Conservation (phyloP, 2,888 invertebrate genomes). For the Punctoribates punctum region DNA sequence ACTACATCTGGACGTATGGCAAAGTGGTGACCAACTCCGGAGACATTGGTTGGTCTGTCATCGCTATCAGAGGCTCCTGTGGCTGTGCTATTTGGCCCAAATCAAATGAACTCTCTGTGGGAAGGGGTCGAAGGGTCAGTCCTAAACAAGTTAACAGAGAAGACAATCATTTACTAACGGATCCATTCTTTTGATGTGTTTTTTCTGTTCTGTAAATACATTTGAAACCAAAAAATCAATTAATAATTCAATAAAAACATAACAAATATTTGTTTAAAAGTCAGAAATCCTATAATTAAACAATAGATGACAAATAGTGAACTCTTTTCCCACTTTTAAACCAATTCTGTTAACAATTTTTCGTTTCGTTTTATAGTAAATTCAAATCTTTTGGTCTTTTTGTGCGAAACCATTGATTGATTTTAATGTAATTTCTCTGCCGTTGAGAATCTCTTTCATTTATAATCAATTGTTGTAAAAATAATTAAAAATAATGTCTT, state of each 20-base stretch:
- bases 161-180: conserved; percentile 9
- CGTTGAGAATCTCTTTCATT: too few relatives aligned
- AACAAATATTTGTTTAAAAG: neutral
- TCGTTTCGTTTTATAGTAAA: too few relatives aligned
- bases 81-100: conserved; percentile 44
- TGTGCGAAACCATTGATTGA: too few relatives aligned
- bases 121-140: conserved; percentile 19
- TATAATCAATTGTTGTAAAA: too few relatives aligned
- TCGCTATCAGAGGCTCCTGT: conserved; percentile 45
- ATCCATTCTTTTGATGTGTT: conserved; percentile 31
- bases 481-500: too few relatives aligned
- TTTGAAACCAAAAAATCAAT: neutral
- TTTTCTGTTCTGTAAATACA: conserved; percentile 6
- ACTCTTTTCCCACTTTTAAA: too few relatives aligned
- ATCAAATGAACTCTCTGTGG: neutral
- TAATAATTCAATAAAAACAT: conserved; percentile 5
- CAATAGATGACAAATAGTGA: too few relatives aligned
- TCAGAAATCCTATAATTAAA: neutral
- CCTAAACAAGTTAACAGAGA: conserved; percentile 20
- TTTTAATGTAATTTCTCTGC: too few relatives aligned
- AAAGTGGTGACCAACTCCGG: conserved; percentile 43
- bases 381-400: too few relatives aligned
- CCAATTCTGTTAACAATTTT: too few relatives aligned
- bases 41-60: conserved; percentile 45
- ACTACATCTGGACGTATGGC: conserved; percentile 47